phyloP scores from a whole-genome alignment of 2,113 vertebrate species.

The Ochotona princeps region DNA sequence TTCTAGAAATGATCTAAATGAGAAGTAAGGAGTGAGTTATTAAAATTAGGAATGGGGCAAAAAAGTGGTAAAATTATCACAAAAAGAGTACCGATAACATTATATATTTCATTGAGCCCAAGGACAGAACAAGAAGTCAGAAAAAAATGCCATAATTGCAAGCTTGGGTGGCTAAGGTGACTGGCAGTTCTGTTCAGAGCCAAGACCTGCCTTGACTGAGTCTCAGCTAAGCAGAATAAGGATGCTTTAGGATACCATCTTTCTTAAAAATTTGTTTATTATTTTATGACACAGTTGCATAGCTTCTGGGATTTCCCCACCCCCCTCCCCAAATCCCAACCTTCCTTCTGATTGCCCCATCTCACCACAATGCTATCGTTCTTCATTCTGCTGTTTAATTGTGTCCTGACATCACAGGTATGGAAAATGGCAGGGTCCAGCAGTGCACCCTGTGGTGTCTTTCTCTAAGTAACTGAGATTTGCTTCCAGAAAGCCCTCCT shows the following conservation, averaged over 20 bases:
- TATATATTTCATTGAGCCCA: not conserved
- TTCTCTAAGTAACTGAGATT: not conserved
- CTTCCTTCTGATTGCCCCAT: no score
- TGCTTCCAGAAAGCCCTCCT: not conserved
- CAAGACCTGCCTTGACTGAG: not conserved
- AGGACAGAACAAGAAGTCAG: slow-evolving; percentile 3
- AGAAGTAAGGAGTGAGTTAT: not conserved
- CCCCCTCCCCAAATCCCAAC: no score
- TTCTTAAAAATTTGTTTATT: no score
- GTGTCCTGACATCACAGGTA: no score
- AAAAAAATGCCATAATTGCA: not conserved
- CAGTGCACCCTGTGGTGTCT: not conserved
- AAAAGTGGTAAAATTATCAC: not conserved
- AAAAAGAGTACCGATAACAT: not conserved
- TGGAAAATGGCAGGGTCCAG: no score
- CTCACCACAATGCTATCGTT: no score
- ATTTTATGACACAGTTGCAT: no score
- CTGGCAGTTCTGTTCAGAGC: not conserved
- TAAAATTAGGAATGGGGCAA: not conserved
- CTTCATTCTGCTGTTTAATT: no score
- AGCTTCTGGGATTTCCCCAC: no score
- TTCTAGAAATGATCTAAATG: not conserved
- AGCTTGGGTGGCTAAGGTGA: not conserved
- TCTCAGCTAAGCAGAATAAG: not conserved
- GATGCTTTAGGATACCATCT: not conserved